Evolutionary conservation across 2,888 invertebrate species (phyloP).

Genomic region (Yponomeuta malinellus): DNA sequence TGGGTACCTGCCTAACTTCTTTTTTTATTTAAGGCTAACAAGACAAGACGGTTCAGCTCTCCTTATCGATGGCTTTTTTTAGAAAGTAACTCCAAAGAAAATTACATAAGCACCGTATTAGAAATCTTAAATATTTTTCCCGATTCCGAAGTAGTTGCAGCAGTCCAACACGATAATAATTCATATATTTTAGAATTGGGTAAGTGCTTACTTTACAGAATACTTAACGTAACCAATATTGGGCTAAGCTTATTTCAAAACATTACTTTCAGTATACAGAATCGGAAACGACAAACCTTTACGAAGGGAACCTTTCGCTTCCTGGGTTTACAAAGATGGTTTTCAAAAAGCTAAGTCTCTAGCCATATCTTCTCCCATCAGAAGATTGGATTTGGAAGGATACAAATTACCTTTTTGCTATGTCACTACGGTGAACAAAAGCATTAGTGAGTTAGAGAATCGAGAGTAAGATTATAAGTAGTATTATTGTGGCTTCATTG

Average conservation of each 20-base stretch:
- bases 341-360: neutral
- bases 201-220: neutral
- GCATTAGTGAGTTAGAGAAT: neutral
- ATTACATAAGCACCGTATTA: neutral
- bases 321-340: neutral
- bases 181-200: neutral
- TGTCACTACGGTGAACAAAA: neutral
- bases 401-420: neutral
- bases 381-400: constrained; percentile 7
- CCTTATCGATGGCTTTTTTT: neutral
- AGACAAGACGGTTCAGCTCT: neutral
- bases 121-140: neutral
- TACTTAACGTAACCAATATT: neutral
- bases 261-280: constrained; percentile 9
- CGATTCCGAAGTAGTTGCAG: constrained; percentile 1
- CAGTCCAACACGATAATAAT: neutral
- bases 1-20: neutral
- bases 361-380: neutral
- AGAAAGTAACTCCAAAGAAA: neutral
- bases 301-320: neutral
- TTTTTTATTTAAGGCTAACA: neutral
- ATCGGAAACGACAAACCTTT: neutral
- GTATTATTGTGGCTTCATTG: neutral
- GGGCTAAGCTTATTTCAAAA: too few relatives aligned
- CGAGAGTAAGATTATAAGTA: neutral